Evolutionary conservation across 2,888 invertebrate species (phyloP).

Genomic region (Entomobrya multifasciata): DNA sequence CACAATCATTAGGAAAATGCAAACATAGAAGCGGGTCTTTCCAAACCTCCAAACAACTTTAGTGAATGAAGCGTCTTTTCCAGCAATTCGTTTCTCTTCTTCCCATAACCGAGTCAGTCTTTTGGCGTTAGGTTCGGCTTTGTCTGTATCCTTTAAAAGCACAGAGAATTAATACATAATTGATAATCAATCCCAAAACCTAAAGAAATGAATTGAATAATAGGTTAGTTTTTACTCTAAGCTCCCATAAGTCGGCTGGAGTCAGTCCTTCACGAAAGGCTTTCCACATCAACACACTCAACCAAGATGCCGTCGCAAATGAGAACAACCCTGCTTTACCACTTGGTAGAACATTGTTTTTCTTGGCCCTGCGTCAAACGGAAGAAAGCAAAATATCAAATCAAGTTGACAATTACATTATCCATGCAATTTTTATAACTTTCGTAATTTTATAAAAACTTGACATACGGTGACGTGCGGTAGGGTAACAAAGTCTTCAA

Average conservation of each 20-base stretch:
- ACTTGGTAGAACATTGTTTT: constrained; percentile 76
- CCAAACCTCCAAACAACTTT: constrained; percentile 81
- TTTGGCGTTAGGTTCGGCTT: constrained; percentile 80
- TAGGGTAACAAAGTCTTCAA: constrained; percentile 74
- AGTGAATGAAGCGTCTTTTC: constrained; percentile 81
- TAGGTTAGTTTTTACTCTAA: too few species aligned
- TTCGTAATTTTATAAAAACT: neutral
- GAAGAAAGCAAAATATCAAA: constrained; percentile 3
- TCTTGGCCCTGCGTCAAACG: constrained; percentile 58
- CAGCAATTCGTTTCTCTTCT: constrained; percentile 80
- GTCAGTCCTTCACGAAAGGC: constrained; percentile 81
- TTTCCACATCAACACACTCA: constrained; percentile 81
- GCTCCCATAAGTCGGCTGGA: constrained; percentile 80
- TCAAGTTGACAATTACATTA: too few species aligned
- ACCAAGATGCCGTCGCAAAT: constrained; percentile 81
- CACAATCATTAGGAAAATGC: constrained; percentile 80
- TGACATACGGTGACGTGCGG: constrained; percentile 58
- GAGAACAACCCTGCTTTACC: constrained; percentile 81
- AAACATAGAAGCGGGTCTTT: constrained; percentile 81
- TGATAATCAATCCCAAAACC: neutral
- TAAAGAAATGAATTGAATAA: neutral
- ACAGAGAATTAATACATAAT: too few species aligned
- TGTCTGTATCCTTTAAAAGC: constrained; percentile 80
- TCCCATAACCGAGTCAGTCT: constrained; percentile 81
- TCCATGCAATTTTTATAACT: neutral